Evolutionary conservation across 2,888 invertebrate species (phyloP).

Genomic region (Protodeltote pygarga): DNA sequence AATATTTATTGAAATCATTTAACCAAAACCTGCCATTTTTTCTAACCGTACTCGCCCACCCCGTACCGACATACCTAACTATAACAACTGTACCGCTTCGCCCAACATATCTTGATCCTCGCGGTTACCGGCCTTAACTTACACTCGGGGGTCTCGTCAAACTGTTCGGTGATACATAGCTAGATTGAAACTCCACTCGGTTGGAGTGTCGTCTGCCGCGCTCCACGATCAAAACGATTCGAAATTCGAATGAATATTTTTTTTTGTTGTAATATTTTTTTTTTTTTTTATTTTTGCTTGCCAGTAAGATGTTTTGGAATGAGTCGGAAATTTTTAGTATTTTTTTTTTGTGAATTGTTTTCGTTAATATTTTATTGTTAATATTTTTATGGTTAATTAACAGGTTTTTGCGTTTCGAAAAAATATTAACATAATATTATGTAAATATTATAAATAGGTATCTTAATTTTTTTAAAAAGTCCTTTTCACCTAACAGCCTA

Average conservation of each 20-base stretch:
- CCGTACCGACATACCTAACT: constrained; percentile 74
- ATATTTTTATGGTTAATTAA: too few relatives aligned
- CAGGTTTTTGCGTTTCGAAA: too few relatives aligned
- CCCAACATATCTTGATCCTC: constrained; percentile 70
- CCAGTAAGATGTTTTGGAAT: constrained; percentile 2
- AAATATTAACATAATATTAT: too few relatives aligned
- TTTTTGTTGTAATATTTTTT: constrained; percentile 62
- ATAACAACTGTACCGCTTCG: constrained; percentile 83
- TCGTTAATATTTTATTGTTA: too few relatives aligned
- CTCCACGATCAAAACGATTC: constrained; percentile 82
- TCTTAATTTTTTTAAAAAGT: too few relatives aligned
- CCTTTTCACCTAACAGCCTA: too few relatives aligned
- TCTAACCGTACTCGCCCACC: constrained; percentile 76
- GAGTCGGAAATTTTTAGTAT: background rate
- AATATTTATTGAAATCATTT: background rate
- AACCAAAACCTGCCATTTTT: constrained; percentile 28
- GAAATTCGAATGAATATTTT: constrained; percentile 70
- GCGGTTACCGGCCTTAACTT: constrained; percentile 62
- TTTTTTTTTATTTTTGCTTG: constrained; percentile 51
- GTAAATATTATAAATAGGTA: too few relatives aligned
- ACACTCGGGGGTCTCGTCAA: constrained; percentile 60
- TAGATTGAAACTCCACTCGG: constrained; percentile 78
- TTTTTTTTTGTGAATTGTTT: constrained; percentile 6
- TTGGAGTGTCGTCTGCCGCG: constrained; percentile 84
- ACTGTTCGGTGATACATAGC: constrained; percentile 69